These are phyloP conservation scores for Mythimna impura DNA, from an alignment of 2,888 invertebrate genomes.

Conservation along the genomic window DNA sequence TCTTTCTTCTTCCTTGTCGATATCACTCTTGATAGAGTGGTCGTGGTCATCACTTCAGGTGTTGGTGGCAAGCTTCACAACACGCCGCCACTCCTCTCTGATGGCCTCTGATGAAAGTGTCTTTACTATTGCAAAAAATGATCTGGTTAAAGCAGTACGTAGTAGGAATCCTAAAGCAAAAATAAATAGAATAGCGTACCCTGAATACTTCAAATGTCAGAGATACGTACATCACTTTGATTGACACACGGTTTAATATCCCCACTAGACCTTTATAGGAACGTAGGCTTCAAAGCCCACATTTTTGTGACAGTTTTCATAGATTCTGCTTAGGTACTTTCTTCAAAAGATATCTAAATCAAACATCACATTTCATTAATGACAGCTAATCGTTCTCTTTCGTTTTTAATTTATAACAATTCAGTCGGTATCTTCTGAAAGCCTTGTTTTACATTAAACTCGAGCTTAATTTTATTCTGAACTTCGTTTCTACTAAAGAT, in stretches of 20 bases:
- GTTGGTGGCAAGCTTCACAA: too few relatives aligned
- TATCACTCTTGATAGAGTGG: too few relatives aligned
- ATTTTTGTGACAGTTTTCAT: constrained; percentile 10
- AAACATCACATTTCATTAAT: constrained; percentile 23
- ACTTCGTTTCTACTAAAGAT: constrained; percentile 22
- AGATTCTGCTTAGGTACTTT: not conserved
- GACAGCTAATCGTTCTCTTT: constrained; percentile 15
- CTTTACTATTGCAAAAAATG: not conserved
- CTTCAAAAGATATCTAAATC: not conserved
- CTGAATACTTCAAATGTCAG: constrained; percentile 20
- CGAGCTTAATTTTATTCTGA: constrained; percentile 42
- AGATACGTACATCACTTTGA: constrained; percentile 41
- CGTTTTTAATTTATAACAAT: constrained; percentile 39
- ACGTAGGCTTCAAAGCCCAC: not conserved
- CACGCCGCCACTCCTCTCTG: too few relatives aligned
- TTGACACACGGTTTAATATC: constrained; percentile 36
- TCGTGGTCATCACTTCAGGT: too few relatives aligned
- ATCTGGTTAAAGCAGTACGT: not conserved
- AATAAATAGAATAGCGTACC: constrained; percentile 14
- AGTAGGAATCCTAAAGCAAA: not conserved
- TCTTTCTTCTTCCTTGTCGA: too few relatives aligned
- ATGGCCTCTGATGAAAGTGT: too few relatives aligned
- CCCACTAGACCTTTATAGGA: not conserved
- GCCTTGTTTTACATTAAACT: constrained; percentile 53
- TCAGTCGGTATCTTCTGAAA: constrained; percentile 15